phyloP scores from a whole-genome alignment of 2,888 invertebrate species.

The Tethea ocularis region DNA sequence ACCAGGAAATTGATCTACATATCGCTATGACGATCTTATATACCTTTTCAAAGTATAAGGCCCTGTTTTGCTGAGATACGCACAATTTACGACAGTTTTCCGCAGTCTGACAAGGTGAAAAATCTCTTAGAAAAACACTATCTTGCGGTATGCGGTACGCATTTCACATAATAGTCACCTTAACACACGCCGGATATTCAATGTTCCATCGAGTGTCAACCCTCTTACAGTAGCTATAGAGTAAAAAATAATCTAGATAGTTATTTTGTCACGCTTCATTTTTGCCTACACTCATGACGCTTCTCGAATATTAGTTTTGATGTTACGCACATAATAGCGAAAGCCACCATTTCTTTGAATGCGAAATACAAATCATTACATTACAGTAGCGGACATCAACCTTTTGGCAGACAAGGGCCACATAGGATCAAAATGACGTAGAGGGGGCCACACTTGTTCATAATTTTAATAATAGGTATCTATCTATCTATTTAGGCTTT shows the following conservation, averaged over 20 bases:
- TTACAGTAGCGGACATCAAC: too few species aligned
- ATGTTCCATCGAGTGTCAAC: slow-evolving; percentile 35
- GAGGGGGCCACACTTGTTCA: too few species aligned
- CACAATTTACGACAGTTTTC: slow-evolving; percentile 54
- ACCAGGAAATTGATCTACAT: neutral
- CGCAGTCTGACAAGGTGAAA: slow-evolving; percentile 45
- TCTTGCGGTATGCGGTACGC: slow-evolving; percentile 24
- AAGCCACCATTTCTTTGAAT: too few species aligned
- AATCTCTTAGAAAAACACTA: slow-evolving; percentile 40
- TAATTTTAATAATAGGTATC: too few species aligned
- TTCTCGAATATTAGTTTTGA: neutral
- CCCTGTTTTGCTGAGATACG: slow-evolving; percentile 31
- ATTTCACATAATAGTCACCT: slow-evolving; percentile 42
- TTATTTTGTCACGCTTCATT: neutral
- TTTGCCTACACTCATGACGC: neutral
- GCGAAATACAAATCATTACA: too few species aligned
- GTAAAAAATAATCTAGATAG: neutral
- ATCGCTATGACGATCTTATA: neutral
- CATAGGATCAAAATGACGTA: too few species aligned
- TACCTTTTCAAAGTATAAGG: too few species aligned
- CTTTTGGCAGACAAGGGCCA: too few species aligned
- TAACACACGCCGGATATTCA: slow-evolving; percentile 46
- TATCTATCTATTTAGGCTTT: too few species aligned
- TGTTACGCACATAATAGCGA: neutral
- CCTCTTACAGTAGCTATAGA: slow-evolving; percentile 4